These are phyloP conservation scores for Aptenodytes forsteri DNA, from an alignment of 2,113 vertebrate genomes.

Conservation along the genomic window DNA sequence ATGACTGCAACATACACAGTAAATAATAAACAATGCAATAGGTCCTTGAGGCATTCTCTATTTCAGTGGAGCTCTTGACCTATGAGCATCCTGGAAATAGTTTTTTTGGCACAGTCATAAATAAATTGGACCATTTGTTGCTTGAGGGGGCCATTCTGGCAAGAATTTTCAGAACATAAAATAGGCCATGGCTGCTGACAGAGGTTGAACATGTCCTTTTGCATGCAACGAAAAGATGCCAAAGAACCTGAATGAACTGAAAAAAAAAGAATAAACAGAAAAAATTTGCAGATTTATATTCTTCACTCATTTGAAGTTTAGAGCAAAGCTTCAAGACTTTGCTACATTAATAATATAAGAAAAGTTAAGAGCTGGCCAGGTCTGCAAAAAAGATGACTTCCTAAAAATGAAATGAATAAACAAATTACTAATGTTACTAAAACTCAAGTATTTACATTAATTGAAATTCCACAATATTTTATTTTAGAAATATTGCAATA, in stretches of 20 bases:
- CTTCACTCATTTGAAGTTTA: not conserved
- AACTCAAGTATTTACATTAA: not conserved
- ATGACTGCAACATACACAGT: not conserved
- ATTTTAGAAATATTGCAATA: not conserved
- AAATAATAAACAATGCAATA: slow-evolving; percentile 21
- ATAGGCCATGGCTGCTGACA: not conserved
- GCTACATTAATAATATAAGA: not conserved
- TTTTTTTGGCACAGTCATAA: slow-evolving; percentile 39
- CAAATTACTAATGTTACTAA: not conserved
- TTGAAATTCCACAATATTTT: not conserved
- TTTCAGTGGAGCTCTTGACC: slow-evolving; percentile 43
- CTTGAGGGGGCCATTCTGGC: not conserved
- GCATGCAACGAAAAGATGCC: not conserved
- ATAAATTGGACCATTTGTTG: slow-evolving; percentile 33
- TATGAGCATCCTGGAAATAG: slow-evolving; percentile 27
- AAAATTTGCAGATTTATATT: not conserved
- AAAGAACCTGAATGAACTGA: not conserved
- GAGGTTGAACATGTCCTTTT: not conserved
- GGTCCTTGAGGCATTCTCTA: not conserved
- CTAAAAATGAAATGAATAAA: not conserved
- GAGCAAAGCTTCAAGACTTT: not conserved
- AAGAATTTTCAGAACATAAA: slow-evolving; percentile 1
- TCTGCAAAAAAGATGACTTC: not conserved
- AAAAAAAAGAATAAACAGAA: not conserved
- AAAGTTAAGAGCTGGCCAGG: not conserved